Evolutionary conservation across 2,113 vertebrate species (phyloP).

Genomic region (Neomonachus schauinslandi): DNA sequence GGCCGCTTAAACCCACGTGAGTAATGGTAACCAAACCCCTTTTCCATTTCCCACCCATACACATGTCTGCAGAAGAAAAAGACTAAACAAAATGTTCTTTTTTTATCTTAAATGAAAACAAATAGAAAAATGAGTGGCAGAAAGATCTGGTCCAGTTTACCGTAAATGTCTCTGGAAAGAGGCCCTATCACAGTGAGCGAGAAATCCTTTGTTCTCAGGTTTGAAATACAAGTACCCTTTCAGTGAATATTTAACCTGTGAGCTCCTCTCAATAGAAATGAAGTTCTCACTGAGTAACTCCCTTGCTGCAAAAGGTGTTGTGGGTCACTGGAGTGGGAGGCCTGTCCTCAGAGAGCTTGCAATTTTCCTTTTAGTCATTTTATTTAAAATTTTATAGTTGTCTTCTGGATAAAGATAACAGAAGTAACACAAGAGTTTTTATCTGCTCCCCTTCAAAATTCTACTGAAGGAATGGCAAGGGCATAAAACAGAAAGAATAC

Average conservation of each 20-base stretch:
- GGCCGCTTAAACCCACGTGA: constrained; percentile 53
- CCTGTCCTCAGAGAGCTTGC: neutral
- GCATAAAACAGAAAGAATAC: neutral
- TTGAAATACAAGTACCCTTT: neutral
- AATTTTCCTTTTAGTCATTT: neutral
- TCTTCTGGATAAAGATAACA: neutral
- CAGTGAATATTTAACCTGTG: neutral
- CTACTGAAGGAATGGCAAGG: neutral
- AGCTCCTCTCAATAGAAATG: neutral
- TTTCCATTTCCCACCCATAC: constrained; percentile 66
- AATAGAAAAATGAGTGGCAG: constrained; percentile 67
- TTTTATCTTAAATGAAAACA: constrained; percentile 76
- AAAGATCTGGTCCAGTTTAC: constrained; percentile 65
- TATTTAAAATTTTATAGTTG: neutral
- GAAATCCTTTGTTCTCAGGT: constrained; percentile 15
- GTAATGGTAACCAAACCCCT: constrained; percentile 58
- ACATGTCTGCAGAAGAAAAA: constrained; percentile 64
- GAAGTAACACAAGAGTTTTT: neutral
- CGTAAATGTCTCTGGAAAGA: constrained; percentile 59
- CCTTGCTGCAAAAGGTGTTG: neutral
- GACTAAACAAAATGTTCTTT: constrained; percentile 81
- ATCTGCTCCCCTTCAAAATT: neutral
- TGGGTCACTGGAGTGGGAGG: neutral
- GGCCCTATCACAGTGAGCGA: neutral
- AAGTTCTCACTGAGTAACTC: neutral